Conservation (phyloP, 2,113 vertebrate species). For the Xiphorhynchus elegans region DNA sequence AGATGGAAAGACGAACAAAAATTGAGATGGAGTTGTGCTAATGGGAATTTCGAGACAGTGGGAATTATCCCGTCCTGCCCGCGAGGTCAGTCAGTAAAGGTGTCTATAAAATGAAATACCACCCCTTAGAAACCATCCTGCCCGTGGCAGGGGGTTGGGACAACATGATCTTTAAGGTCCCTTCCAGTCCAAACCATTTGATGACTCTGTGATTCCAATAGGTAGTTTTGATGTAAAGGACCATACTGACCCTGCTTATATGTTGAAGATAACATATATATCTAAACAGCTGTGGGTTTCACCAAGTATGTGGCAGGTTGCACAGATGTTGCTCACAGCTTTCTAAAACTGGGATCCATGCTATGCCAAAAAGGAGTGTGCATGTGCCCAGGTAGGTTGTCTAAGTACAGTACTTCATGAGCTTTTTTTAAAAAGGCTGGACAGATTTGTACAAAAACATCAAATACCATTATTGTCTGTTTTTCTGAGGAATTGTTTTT, state of each 20-base stretch:
- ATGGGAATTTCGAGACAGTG: neutral
- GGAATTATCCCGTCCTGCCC: accelerated
- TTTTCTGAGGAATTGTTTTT: neutral
- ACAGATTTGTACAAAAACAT: neutral
- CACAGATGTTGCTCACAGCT: neutral
- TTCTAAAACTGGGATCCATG: accelerated
- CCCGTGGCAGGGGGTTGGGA: neutral
- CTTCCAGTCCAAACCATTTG: neutral
- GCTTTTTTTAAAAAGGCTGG: neutral
- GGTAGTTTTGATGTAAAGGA: neutral
- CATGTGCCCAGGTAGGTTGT: accelerated
- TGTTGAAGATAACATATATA: neutral
- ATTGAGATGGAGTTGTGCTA: neutral
- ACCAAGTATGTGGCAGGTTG: neutral
- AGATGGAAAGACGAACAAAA: neutral
- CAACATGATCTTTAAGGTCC: neutral
- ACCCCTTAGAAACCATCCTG: neutral
- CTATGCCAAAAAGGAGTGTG: neutral
- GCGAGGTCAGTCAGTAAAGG: neutral
- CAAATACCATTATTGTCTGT: neutral
- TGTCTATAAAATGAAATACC: neutral
- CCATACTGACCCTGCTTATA: accelerated
- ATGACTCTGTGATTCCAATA: neutral
- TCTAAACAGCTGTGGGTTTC: neutral
- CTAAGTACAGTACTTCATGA: neutral